phyloP scores from a whole-genome alignment of 1,140 invertebrate species.

The Cydia strobilella region DNA sequence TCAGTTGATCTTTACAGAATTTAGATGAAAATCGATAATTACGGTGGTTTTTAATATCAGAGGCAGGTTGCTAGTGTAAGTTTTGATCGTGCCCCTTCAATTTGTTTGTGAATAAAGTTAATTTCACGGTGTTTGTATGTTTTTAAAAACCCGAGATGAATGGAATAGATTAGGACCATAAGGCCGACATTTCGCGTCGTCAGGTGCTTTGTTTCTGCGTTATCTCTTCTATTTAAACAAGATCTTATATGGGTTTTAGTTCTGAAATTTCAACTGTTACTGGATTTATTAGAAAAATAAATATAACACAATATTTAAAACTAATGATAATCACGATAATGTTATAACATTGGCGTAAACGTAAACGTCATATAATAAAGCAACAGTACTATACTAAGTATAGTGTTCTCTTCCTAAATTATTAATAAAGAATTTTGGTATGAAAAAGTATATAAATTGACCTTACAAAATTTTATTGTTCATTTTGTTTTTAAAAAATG shows the following conservation, averaged over 20 bases:
- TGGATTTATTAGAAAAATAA: no score
- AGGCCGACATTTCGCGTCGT: conserved; percentile 17
- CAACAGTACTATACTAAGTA: no score
- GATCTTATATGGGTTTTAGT: neutral
- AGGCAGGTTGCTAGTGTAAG: neutral
- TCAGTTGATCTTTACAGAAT: conserved; percentile 20
- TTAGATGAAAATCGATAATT: conserved; percentile 23
- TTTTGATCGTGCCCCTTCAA: neutral
- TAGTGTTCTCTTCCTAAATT: no score
- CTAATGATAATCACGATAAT: no score
- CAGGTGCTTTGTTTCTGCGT: neutral
- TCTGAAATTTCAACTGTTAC: neutral
- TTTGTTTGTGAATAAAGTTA: neutral
- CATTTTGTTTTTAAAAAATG: no score
- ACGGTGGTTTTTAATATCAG: neutral
- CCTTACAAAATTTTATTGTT: no score
- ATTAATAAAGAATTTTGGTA: no score
- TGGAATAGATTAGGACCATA: conserved; percentile 20
- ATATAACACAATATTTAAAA: no score
- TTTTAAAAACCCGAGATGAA: neutral
- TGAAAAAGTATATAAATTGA: no score
- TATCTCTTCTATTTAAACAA: neutral
- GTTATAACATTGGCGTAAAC: no score
- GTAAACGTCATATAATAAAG: no score
- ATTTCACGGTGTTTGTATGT: neutral